Conservation (phyloP, 2,888 invertebrate genomes). For the Tenthredo mesomela region DNA sequence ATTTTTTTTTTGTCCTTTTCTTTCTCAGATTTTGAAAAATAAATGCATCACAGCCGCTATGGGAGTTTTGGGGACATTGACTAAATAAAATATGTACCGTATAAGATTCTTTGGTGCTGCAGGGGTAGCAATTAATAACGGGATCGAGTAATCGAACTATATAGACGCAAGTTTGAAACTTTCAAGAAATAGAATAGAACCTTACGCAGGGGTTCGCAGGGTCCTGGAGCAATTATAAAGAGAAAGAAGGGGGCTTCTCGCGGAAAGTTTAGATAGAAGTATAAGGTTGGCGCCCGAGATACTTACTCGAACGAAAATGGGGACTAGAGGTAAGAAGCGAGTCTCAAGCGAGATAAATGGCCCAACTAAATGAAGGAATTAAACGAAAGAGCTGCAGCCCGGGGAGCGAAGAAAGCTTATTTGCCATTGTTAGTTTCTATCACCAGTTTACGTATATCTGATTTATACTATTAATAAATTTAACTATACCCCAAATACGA, state of each 20-base stretch:
- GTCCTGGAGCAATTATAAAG: constrained; percentile 27
- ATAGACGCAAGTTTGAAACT: constrained; percentile 34
- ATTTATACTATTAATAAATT: not conserved
- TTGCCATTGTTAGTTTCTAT: constrained; percentile 21
- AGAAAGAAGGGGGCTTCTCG: not conserved
- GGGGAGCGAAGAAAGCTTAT: constrained; percentile 10
- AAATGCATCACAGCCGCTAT: not conserved
- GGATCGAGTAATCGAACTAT: constrained; percentile 5
- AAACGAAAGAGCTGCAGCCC: constrained; percentile 52
- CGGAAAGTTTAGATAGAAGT: constrained; percentile 21
- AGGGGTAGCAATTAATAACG: not conserved
- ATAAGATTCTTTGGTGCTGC: not conserved
- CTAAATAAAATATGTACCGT: not conserved
- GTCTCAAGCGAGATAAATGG: constrained; percentile 61
- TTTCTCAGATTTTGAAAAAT: not conserved
- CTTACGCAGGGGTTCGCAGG: not conserved
- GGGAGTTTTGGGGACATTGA: not conserved
- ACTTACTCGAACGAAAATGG: constrained; percentile 52
- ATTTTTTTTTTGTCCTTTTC: not conserved
- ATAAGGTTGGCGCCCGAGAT: constrained; percentile 27
- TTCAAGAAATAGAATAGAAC: constrained; percentile 23
- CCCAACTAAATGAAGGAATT: constrained; percentile 62
- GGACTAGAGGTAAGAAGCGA: constrained; percentile 58
- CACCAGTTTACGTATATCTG: not conserved
- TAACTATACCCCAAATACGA: not conserved